phyloP scores from a whole-genome alignment of 2,888 invertebrate genomes.

The Clitarchus hookeri region DNA sequence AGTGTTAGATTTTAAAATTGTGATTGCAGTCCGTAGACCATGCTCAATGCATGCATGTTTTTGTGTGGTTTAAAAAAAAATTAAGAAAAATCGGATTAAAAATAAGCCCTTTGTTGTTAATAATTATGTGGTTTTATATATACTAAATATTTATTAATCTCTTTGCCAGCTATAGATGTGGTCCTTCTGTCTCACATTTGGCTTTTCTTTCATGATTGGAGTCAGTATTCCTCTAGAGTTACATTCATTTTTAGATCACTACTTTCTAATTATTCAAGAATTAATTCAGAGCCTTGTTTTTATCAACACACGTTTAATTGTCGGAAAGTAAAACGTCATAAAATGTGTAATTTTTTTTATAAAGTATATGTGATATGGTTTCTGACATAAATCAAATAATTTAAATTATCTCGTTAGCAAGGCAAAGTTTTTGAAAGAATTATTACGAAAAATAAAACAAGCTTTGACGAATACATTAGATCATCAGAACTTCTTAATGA shows the following conservation, averaged over 20 bases:
- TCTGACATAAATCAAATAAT: neutral
- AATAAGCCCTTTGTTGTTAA: slow-evolving; percentile 10
- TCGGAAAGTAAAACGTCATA: neutral
- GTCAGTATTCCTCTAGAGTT: neutral
- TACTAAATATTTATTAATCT: neutral
- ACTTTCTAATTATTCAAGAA: neutral
- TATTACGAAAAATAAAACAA: neutral
- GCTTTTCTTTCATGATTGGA: neutral
- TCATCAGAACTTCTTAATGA: neutral
- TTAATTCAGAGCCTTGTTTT: neutral
- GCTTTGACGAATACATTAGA: neutral
- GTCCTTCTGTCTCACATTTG: neutral
- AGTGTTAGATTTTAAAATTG: slow-evolving; percentile 10
- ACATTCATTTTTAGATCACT: neutral
- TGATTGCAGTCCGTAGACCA: slow-evolving; percentile 12
- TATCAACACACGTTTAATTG: neutral
- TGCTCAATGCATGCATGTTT: slow-evolving; percentile 12
- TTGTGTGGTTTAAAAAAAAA: slow-evolving; percentile 10
- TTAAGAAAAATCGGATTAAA: neutral
- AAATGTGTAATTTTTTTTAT: neutral
- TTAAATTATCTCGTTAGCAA: neutral
- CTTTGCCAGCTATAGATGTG: slow-evolving; percentile 14
- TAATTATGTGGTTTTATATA: slow-evolving; percentile 14
- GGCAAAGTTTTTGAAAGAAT: neutral
- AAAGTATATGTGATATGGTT: neutral